Conservation (phyloP, 2,888 invertebrate genomes). For the Unio delphinus region DNA sequence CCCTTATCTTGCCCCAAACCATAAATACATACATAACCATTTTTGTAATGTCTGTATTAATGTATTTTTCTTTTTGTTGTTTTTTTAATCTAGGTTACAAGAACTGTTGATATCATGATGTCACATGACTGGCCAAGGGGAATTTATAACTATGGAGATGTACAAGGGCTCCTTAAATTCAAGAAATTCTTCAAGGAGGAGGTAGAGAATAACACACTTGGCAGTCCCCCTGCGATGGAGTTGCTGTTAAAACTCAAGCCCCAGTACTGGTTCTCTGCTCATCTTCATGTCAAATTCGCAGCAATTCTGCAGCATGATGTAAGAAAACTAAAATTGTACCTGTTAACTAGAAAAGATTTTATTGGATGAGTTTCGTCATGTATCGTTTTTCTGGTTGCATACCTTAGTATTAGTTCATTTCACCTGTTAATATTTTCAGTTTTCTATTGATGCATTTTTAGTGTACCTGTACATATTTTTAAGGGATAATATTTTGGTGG, state of each 20-base stretch:
- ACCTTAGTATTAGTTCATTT: too few relatives aligned
- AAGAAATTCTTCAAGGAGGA: conserved; percentile 91
- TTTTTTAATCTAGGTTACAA: conserved; percentile 57
- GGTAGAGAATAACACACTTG: conserved; percentile 85
- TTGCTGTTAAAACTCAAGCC: conserved; percentile 87
- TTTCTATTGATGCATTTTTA: too few relatives aligned
- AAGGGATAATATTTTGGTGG: too few relatives aligned
- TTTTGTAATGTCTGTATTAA: too few relatives aligned
- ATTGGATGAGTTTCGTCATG: neutral
- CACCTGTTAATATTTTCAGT: too few relatives aligned
- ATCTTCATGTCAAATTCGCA: conserved; percentile 95
- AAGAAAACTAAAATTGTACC: conserved; percentile 33
- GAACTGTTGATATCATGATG: conserved; percentile 87
- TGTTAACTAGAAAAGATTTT: neutral
- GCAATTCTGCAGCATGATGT: conserved; percentile 85
- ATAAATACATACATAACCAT: too few relatives aligned
- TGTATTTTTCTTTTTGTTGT: neutral
- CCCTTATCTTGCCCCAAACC: too few relatives aligned
- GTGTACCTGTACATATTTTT: too few relatives aligned
- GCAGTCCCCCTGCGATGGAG: conserved; percentile 89
- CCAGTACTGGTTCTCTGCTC: conserved; percentile 93
- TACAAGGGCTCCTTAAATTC: conserved; percentile 78
- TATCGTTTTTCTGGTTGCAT: too few relatives aligned
- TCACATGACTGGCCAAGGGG: conserved; percentile 98
- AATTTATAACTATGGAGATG: conserved; percentile 88